Evolutionary conservation across 2,797 vertebrate species (phyloP).

Genomic region (Enteromius afrohamiltoni): DNA sequence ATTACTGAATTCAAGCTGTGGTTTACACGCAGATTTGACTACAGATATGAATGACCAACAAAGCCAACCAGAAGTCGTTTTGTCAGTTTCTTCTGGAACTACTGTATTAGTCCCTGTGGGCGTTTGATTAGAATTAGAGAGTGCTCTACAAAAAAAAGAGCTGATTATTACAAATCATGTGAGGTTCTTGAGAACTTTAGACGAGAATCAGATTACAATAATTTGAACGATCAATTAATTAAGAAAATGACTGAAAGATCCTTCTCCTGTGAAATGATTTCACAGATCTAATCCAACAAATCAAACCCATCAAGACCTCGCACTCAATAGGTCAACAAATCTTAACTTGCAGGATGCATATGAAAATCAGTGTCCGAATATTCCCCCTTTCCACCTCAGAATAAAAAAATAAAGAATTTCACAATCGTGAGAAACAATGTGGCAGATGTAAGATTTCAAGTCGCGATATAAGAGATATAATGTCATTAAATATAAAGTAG

Average conservation of each 20-base stretch:
- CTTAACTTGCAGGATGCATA: background rate
- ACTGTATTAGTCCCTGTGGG: conserved; percentile 30
- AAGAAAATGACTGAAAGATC: conserved; percentile 1
- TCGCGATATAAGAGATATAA: background rate
- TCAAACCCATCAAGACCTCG: background rate
- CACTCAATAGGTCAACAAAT: background rate
- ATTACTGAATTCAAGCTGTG: conserved; percentile 17
- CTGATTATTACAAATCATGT: conserved; percentile 32
- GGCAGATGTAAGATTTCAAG: background rate
- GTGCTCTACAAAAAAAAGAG: background rate
- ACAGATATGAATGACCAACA: conserved; percentile 39
- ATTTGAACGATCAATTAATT: background rate
- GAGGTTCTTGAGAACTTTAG: background rate
- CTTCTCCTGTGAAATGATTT: background rate
- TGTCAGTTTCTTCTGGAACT: background rate
- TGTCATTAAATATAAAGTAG: background rate
- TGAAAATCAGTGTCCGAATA: background rate
- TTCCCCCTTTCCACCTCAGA: background rate
- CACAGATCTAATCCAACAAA: background rate
- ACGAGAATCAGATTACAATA: background rate
- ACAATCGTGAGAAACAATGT: background rate
- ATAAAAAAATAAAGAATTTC: background rate
- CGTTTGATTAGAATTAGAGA: conserved; percentile 29
- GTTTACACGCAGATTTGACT: conserved; percentile 24
- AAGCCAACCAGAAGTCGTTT: background rate